phyloP scores from a whole-genome alignment of 2,113 vertebrate genomes.

The Montifringilla adamsi region DNA sequence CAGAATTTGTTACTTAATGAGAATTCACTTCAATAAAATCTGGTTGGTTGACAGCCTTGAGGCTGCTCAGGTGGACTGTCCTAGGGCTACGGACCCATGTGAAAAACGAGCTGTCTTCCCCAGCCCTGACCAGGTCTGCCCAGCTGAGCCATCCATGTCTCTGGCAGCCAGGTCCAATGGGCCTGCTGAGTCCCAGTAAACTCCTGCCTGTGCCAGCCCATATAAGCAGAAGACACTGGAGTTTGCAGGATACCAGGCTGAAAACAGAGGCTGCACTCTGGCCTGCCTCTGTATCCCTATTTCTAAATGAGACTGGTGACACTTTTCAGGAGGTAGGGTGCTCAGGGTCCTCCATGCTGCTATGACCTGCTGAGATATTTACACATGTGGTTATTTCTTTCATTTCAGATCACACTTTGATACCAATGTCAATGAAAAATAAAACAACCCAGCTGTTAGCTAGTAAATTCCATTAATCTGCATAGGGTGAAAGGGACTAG shows the following conservation, averaged over 20 bases:
- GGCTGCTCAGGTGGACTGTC: not conserved
- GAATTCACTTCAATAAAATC: not conserved
- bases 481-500: not conserved
- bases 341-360: not conserved
- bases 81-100: not conserved
- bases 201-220: not conserved
- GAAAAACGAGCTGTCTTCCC: not conserved
- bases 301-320: not conserved
- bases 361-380: not conserved
- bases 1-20: not conserved
- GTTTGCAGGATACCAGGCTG: not conserved
- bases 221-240: not conserved
- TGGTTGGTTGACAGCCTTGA: not conserved
- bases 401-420: not conserved
- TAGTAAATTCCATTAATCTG: not conserved
- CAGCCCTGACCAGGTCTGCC: not conserved
- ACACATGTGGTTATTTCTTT: not conserved
- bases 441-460: not conserved
- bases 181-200: not conserved
- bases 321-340: not conserved
- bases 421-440: not conserved
- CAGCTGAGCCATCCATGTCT: not conserved
- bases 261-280: not conserved
- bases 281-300: not conserved
- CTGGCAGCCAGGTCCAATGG: not conserved